A percentile compares a stretch with the other conserved stretches of the same genome.
These are phyloP conservation scores for Callionymus lyra DNA, from an alignment of 2,113 vertebrate species.

Conservation along the genomic window DNA sequence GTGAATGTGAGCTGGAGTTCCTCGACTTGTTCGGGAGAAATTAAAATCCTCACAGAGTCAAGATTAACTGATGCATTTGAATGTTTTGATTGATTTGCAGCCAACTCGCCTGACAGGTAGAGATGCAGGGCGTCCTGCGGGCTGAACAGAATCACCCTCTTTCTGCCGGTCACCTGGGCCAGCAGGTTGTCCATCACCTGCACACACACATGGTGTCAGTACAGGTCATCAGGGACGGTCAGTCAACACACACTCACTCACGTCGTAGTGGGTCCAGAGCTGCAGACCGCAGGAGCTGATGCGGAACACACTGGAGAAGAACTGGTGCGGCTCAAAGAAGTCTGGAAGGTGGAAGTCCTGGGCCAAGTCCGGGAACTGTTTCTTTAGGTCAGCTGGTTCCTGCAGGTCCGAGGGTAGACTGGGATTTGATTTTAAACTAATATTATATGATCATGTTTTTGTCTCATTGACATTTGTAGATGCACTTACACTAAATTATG, in stretches of 20 bases:
- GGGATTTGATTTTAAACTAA: too few species aligned
- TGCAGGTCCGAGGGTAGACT: too few species aligned
- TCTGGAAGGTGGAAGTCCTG: slow-evolving; percentile 77
- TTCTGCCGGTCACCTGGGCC: slow-evolving; percentile 88
- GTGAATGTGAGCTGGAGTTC: too few species aligned
- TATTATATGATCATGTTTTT: too few species aligned
- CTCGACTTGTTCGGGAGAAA: too few species aligned
- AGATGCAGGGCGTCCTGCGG: slow-evolving; percentile 85
- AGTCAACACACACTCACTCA: too few species aligned
- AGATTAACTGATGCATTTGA: too few species aligned
- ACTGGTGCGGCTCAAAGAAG: slow-evolving; percentile 82
- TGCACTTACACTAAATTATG: too few species aligned
- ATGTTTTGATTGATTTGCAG: background rate
- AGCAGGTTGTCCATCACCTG: slow-evolving; percentile 98
- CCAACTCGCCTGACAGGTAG: slow-evolving; percentile 78
- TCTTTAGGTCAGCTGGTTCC: slow-evolving; percentile 87
- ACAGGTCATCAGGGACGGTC: too few species aligned
- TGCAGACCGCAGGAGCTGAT: slow-evolving; percentile 91
- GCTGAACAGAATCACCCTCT: slow-evolving; percentile 80
- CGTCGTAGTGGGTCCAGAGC: slow-evolving; percentile 96
- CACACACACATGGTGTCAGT: background rate
- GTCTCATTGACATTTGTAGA: too few species aligned
- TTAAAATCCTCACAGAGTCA: too few species aligned
- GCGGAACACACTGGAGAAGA: slow-evolving; percentile 94
- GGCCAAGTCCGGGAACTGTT: slow-evolving; percentile 84